These are phyloP conservation scores for Microplitis demolitor DNA, from an alignment of 1,140 invertebrate species.

Conservation along the genomic window DNA sequence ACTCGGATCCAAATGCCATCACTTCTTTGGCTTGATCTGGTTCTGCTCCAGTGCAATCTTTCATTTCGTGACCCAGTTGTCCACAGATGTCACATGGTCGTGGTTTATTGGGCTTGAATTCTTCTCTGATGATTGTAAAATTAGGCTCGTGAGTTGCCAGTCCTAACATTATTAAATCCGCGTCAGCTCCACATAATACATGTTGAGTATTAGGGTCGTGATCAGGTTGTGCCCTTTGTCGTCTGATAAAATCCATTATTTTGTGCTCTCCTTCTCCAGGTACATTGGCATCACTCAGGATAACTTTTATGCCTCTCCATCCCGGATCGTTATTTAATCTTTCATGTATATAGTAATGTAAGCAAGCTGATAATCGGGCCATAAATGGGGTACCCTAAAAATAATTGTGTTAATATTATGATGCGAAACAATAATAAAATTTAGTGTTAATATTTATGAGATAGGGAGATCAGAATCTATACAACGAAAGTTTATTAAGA, in stretches of 20 bases:
- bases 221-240: conserved; percentile 91
- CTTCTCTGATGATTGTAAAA: conserved; percentile 97
- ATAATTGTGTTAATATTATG: neutral
- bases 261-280: conserved; percentile 99
- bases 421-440: conserved; percentile 57
- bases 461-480: too few relatives aligned
- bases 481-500: too few relatives aligned
- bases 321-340: conserved; percentile 92
- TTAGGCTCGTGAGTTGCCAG: conserved; percentile 98
- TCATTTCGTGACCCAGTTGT: conserved; percentile 94
- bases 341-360: conserved; percentile 97
- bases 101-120: conserved; percentile 97
- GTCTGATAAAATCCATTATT: conserved; percentile 99
- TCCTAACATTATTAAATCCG: conserved; percentile 98
- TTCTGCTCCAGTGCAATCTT: conserved; percentile 84
- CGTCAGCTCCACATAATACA: conserved; percentile 97
- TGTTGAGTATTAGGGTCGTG: conserved; percentile 98
- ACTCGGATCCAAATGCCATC: conserved; percentile 70
- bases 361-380: conserved; percentile 89
- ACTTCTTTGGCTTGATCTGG: conserved; percentile 62
- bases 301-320: conserved; percentile 94
- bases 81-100: conserved; percentile 96
- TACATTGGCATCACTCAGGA: conserved; percentile 97
- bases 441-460: too few relatives aligned
- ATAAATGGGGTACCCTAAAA: conserved; percentile 91